phyloP scores from a whole-genome alignment of 2,113 vertebrate genomes.

The Dinomys branickii region DNA sequence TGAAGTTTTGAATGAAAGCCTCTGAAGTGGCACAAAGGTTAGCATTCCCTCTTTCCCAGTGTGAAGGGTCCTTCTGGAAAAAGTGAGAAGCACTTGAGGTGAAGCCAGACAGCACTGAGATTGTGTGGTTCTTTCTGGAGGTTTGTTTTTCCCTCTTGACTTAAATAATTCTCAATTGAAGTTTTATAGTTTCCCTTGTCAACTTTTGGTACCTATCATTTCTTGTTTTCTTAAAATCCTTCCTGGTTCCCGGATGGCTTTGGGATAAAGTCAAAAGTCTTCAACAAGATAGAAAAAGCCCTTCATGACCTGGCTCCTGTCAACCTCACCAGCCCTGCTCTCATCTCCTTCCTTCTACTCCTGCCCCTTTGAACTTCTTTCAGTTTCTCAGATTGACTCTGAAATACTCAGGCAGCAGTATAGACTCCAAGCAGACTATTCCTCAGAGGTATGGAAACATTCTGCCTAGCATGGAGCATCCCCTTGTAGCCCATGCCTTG shows the following conservation, averaged over 20 bases:
- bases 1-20: neutral
- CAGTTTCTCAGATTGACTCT: constrained; percentile 17
- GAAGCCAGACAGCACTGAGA: neutral
- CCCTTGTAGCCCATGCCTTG: neutral
- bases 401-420: neutral
- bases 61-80: neutral
- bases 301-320: neutral
- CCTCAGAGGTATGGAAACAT: neutral
- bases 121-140: neutral
- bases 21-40: neutral
- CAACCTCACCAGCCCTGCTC: neutral
- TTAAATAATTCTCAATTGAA: constrained; percentile 25
- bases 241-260: neutral
- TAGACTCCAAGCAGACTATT: neutral
- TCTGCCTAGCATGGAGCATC: neutral
- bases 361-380: neutral
- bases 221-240: constrained; percentile 23
- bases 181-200: constrained; percentile 17
- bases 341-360: neutral
- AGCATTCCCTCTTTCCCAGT: neutral
- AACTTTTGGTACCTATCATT: neutral
- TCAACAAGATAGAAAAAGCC: neutral
- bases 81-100: neutral
- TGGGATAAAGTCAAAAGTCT: neutral
- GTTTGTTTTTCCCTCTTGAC: neutral